These are phyloP conservation scores for Phortica magna DNA, from an alignment of 2,888 invertebrate genomes.

Conservation along the genomic window DNA sequence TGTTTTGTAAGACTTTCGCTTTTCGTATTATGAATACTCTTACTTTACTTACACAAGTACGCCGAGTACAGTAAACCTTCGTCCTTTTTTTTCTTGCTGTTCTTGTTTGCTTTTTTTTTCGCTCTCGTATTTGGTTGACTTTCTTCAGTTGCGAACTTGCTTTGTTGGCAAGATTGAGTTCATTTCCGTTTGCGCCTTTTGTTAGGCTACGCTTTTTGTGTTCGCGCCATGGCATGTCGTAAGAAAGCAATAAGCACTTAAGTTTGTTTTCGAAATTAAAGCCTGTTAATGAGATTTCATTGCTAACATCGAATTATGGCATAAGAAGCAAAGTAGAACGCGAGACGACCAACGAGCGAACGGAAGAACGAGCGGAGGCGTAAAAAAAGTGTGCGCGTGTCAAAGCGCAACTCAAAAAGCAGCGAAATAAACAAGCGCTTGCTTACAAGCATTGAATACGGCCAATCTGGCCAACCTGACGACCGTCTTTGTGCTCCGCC, in stretches of 20 bases:
- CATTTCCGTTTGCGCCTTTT: slow-evolving; percentile 31
- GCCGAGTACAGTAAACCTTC: slow-evolving; percentile 32
- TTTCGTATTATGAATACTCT: slow-evolving; percentile 3
- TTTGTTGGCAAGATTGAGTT: slow-evolving; percentile 16
- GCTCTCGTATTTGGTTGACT: slow-evolving; percentile 39
- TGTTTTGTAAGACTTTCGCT: slow-evolving; percentile 19
- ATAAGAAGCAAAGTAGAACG: neutral
- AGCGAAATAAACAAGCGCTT: neutral
- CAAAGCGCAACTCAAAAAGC: neutral
- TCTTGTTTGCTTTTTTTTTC: slow-evolving; percentile 33
- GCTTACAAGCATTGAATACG: no score
- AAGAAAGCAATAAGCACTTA: slow-evolving; percentile 48
- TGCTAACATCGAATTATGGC: slow-evolving; percentile 30
- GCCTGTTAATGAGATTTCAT: slow-evolving; percentile 69
- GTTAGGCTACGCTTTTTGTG: slow-evolving; percentile 24
- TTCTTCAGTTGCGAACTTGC: slow-evolving; percentile 59
- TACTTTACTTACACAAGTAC: neutral
- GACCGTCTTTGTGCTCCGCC: neutral
- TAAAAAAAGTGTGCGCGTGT: neutral
- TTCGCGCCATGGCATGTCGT: neutral
- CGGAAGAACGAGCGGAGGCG: neutral
- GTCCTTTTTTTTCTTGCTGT: slow-evolving; percentile 37
- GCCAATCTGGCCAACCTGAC: neutral
- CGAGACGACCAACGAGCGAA: neutral
- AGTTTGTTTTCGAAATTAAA: slow-evolving; percentile 60